These are phyloP conservation scores for Hypocryptadius cinnamomeus DNA, from an alignment of 2,113 vertebrate species.

Conservation along the genomic window DNA sequence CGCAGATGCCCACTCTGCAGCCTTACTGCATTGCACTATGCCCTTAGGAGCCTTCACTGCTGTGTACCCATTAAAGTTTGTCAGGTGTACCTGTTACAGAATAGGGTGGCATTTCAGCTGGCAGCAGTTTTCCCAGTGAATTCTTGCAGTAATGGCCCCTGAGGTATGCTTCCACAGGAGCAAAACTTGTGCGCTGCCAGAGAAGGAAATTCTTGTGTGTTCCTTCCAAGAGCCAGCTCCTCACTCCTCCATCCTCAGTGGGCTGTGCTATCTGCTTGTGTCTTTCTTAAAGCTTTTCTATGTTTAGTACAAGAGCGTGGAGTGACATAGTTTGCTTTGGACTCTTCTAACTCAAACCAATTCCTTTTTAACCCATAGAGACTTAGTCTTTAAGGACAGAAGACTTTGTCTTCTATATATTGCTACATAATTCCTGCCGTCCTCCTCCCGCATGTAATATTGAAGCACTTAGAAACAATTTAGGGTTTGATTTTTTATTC, in stretches of 20 bases:
- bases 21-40: accelerated
- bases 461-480: neutral
- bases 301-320: neutral
- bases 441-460: neutral
- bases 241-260: neutral
- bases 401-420: neutral
- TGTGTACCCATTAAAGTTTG: neutral
- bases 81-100: neutral
- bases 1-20: accelerated
- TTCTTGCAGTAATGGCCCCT: neutral
- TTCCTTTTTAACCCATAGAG: neutral
- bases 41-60: neutral
- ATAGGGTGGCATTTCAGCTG: neutral
- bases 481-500: neutral
- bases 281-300: neutral
- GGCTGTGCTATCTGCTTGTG: neutral
- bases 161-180: neutral
- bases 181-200: neutral
- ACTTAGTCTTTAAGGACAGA: neutral
- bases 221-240: neutral
- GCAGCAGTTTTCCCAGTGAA: neutral
- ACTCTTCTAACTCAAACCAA: neutral
- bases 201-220: neutral
- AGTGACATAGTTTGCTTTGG: neutral
- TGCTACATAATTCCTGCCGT: neutral